Conservation (phyloP, 2,113 vertebrate species). For the Eolophus roseicapilla region DNA sequence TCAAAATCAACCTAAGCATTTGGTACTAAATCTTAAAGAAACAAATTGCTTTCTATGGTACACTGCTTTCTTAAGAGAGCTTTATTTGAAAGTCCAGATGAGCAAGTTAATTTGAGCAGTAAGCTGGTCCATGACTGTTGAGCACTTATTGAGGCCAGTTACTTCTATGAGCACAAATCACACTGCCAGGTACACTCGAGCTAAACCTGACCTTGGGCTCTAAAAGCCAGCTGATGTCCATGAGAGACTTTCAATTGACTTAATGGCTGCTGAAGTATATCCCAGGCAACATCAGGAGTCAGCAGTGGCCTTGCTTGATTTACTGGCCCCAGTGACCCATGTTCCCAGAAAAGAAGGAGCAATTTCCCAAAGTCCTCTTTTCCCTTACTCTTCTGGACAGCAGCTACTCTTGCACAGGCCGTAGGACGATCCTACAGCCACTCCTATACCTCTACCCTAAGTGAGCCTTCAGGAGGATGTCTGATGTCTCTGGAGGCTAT, state of each 20-base stretch:
- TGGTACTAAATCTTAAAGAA: conserved; percentile 76
- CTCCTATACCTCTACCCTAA: background rate
- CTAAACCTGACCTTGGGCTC: background rate
- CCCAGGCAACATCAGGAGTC: background rate
- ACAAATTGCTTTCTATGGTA: conserved; percentile 77
- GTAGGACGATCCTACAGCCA: background rate
- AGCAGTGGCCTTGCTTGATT: background rate
- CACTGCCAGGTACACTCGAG: background rate
- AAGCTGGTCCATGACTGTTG: conserved; percentile 59
- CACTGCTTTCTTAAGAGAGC: conserved; percentile 71
- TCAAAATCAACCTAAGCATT: conserved; percentile 71
- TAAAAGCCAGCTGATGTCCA: background rate
- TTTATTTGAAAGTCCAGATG: conserved; percentile 76
- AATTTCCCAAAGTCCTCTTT: background rate
- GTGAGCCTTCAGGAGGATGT: background rate
- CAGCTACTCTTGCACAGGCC: background rate
- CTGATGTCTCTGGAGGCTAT: background rate
- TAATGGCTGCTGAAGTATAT: background rate
- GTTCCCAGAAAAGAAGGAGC: background rate
- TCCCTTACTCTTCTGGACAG: background rate
- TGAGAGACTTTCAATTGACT: background rate
- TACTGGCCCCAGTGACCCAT: background rate
- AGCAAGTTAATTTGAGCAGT: conserved; percentile 71
- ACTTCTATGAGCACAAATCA: background rate
- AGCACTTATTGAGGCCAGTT: conserved; percentile 7